A percentile compares a stretch with the other conserved stretches of the same genome.
Conservation (phyloP, 2,113 vertebrate species). For the Arvicanthis niloticus region DNA sequence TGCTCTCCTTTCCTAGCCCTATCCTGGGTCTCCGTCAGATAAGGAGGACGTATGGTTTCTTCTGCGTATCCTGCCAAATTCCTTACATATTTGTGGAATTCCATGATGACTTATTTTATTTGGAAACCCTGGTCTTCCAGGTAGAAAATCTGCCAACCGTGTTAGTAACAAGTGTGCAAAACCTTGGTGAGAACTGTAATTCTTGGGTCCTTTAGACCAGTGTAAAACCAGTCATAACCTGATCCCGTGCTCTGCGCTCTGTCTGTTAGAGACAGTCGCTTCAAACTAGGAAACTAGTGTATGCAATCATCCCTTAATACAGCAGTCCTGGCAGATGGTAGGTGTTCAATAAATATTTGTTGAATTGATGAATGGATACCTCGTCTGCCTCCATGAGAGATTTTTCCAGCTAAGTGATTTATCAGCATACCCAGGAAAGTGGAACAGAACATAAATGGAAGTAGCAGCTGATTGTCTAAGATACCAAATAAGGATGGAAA, state of each 20-base stretch:
- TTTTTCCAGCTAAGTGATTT: slow-evolving; percentile 39
- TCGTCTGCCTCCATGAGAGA: background rate
- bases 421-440: background rate
- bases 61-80: background rate
- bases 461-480: background rate
- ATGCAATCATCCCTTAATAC: background rate
- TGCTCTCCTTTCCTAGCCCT: background rate
- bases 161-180: background rate
- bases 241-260: background rate
- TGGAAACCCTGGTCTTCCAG: background rate
- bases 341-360: slow-evolving; percentile 27
- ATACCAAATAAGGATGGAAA: background rate
- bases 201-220: background rate
- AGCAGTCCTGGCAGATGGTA: background rate
- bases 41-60: background rate
- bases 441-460: slow-evolving; percentile 1
- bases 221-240: background rate
- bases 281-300: background rate
- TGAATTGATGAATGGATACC: background rate
- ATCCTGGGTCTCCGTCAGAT: background rate
- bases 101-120: background rate
- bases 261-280: background rate
- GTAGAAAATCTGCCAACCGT: background rate
- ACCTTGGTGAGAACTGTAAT: background rate
- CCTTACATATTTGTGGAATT: background rate